Conservation (phyloP, 2,113 vertebrate species). For the Salvelinus alpinus region DNA sequence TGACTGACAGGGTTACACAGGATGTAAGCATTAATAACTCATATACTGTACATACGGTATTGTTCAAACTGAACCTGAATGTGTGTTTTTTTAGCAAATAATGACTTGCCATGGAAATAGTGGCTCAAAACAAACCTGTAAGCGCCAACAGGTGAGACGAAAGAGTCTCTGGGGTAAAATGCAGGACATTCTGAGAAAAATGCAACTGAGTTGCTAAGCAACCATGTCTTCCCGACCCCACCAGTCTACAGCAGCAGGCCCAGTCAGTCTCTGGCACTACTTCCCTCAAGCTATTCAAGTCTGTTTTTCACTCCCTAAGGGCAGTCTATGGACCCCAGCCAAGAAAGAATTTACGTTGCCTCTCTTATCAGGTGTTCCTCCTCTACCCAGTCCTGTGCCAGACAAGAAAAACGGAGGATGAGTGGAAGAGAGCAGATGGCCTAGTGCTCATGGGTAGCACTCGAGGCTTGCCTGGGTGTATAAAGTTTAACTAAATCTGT, state of each 20-base stretch:
- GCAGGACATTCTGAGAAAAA: not conserved
- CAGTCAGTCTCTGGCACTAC: not conserved
- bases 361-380: not conserved
- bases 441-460: conserved; percentile 9
- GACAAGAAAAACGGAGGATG: not conserved
- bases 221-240: not conserved
- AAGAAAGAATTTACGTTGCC: not conserved
- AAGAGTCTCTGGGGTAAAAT: not conserved
- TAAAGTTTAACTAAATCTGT: conserved; percentile 45
- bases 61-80: not conserved
- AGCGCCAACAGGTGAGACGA: not conserved
- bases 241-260: not conserved
- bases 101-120: not conserved
- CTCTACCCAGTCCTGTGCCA: not conserved
- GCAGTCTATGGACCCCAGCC: not conserved
- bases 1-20: too few relatives aligned
- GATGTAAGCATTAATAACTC: too few relatives aligned
- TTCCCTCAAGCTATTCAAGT: not conserved
- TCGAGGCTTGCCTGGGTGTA: conserved; percentile 26
- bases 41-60: too few relatives aligned
- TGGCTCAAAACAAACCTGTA: not conserved
- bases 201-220: not conserved
- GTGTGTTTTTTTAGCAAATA: not conserved
- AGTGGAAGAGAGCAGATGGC: conserved; percentile 47
- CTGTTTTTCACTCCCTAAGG: not conserved